A percentile compares a stretch with the other conserved stretches of the same genome.
Evolutionary conservation across 2,113 vertebrate species (phyloP).

Genomic region (Meles meles): DNA sequence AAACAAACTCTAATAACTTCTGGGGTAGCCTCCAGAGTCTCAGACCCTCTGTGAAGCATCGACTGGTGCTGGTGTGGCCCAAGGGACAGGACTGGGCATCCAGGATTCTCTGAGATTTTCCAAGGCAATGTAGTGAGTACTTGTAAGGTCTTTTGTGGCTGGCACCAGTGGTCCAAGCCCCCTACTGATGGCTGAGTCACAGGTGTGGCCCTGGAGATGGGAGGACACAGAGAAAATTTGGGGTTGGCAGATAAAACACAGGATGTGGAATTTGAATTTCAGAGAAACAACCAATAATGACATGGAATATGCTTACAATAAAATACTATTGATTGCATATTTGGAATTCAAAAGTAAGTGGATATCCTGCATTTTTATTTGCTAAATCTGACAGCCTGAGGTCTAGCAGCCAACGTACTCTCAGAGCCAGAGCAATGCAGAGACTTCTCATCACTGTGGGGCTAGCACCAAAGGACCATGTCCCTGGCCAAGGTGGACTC

Average conservation of each 20-base stretch:
- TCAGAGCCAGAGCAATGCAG: background rate
- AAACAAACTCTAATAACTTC: background rate
- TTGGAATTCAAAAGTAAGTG: background rate
- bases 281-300: background rate
- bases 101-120: background rate
- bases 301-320: background rate
- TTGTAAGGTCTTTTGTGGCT: background rate
- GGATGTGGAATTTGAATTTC: background rate
- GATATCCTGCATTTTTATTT: background rate
- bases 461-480: too few species aligned
- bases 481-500: background rate
- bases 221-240: background rate
- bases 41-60: background rate
- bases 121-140: background rate
- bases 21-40: background rate
- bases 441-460: accelerated
- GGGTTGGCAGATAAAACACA: background rate
- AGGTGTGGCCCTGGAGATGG: background rate
- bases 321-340: background rate
- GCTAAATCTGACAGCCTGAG: background rate
- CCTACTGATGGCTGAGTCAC: background rate
- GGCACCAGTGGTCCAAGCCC: accelerated
- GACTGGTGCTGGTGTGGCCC: background rate
- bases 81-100: background rate
- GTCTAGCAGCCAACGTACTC: background rate